Evolutionary conservation across 2,797 vertebrate species (phyloP).

Genomic region (Hozukius guyotensis): DNA sequence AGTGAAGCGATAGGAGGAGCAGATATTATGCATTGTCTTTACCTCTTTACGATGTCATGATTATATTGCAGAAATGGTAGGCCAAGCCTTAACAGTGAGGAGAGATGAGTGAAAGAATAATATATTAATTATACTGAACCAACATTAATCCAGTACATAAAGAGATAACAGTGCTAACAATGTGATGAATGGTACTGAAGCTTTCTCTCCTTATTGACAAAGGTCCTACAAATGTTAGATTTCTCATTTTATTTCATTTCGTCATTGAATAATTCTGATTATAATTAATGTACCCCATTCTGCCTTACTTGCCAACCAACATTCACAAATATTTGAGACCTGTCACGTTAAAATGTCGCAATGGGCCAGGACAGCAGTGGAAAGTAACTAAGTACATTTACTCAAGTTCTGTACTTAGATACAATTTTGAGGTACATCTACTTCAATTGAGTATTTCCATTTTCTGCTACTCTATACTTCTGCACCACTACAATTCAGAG

Average conservation of each 20-base stretch:
- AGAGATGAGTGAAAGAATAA: conserved; percentile 56
- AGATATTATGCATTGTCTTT: conserved; percentile 53
- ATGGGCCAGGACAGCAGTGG: not conserved
- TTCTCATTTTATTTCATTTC: not conserved
- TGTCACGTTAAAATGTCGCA: not conserved
- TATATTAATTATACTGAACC: conserved; percentile 41
- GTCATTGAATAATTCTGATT: not conserved
- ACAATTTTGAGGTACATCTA: not conserved
- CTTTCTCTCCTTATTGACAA: not conserved
- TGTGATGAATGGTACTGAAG: not conserved
- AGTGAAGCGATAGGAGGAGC: not conserved
- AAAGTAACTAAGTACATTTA: not conserved
- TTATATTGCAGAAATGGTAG: conserved; percentile 80
- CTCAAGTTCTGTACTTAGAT: not conserved
- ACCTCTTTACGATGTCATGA: conserved; percentile 77
- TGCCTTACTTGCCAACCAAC: not conserved
- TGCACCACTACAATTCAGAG: not conserved
- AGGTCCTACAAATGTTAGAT: not conserved
- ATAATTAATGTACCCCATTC: too few relatives aligned
- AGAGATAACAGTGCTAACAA: not conserved
- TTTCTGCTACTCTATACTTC: not conserved
- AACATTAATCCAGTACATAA: conserved; percentile 12
- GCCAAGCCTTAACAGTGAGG: conserved; percentile 79
- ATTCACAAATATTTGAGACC: not conserved
- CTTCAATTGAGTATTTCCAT: not conserved